phyloP scores from a whole-genome alignment of 2,888 invertebrate species.

The Apantesis nais region DNA sequence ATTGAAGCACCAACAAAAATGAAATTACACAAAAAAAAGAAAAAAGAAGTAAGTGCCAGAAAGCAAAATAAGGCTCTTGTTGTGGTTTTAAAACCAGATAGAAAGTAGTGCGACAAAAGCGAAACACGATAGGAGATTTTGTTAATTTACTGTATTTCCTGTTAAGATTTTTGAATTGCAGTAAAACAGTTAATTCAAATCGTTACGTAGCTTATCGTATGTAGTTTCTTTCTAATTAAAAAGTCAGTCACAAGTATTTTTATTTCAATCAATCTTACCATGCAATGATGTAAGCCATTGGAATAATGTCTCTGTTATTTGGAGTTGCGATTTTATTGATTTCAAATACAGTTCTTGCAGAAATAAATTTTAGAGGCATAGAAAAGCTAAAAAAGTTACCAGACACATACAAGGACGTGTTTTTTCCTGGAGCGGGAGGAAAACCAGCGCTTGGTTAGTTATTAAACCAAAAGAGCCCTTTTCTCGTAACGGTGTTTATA shows the following conservation, averaged over 20 bases:
- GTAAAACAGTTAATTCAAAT: conserved; percentile 30
- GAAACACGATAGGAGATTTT: neutral
- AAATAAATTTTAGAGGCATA: no score
- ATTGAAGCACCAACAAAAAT: conserved; percentile 5
- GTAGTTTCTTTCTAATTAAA: conserved; percentile 39
- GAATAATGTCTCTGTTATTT: conserved; percentile 32
- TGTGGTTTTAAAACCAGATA: conserved; percentile 33
- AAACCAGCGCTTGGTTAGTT: conserved; percentile 57
- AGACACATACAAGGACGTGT: conserved; percentile 53
- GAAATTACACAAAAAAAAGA: neutral
- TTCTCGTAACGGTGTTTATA: neutral
- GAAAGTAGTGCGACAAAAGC: conserved; percentile 9
- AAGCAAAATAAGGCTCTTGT: conserved; percentile 27
- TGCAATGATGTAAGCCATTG: conserved; percentile 25
- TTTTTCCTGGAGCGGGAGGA: conserved; percentile 45
- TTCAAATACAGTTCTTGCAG: conserved; percentile 11
- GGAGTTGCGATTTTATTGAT: conserved; percentile 24
- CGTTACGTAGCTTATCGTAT: conserved; percentile 31
- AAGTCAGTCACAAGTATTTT: conserved; percentile 28
- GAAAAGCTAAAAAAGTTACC: conserved; percentile 21
- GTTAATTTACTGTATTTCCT: conserved; percentile 18
- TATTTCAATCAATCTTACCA: conserved; percentile 21
- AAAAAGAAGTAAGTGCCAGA: conserved; percentile 4
- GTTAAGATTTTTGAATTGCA: conserved; percentile 7
- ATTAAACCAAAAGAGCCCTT: neutral